Conservation (phyloP, 2,888 invertebrate species). For the Himalopsyche kuldschensis region DNA sequence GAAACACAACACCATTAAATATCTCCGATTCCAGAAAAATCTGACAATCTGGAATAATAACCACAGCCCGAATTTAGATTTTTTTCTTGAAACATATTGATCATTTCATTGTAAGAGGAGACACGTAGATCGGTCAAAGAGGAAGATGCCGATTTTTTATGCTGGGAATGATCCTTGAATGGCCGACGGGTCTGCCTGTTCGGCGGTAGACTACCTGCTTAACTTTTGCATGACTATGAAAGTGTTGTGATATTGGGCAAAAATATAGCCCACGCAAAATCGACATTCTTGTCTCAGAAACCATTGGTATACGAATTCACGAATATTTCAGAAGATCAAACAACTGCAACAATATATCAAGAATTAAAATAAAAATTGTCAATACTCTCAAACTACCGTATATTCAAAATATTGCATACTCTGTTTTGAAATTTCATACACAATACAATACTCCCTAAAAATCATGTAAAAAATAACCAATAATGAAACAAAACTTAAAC, state of each 20-base stretch:
- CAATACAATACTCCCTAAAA: too few relatives aligned
- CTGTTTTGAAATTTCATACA: too few relatives aligned
- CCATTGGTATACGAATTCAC: not conserved
- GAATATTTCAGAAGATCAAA: too few relatives aligned
- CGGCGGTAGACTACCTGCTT: slow-evolving; percentile 28
- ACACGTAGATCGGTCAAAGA: slow-evolving; percentile 38
- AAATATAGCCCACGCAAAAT: slow-evolving; percentile 30
- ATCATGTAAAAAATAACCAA: too few relatives aligned
- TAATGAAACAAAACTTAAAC: too few relatives aligned
- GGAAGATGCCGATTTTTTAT: slow-evolving; percentile 38
- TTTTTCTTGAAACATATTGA: slow-evolving; percentile 36
- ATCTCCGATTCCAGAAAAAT: slow-evolving; percentile 9
- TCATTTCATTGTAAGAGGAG: slow-evolving; percentile 36
- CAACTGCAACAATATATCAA: too few relatives aligned
- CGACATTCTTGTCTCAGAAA: not conserved
- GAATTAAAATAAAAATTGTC: too few relatives aligned
- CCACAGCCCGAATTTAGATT: slow-evolving; percentile 26
- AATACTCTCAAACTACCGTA: too few relatives aligned
- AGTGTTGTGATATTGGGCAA: slow-evolving; percentile 33
- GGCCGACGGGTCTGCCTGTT: not conserved
- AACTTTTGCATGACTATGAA: slow-evolving; percentile 20
- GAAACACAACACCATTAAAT: slow-evolving; percentile 31
- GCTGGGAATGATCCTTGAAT: slow-evolving; percentile 23
- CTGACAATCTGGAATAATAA: slow-evolving; percentile 19
- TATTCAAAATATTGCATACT: too few relatives aligned